Base-by-base conservation (phyloP, 2,113 vertebrate genomes). In the Donacobius atricapilla region DNA sequence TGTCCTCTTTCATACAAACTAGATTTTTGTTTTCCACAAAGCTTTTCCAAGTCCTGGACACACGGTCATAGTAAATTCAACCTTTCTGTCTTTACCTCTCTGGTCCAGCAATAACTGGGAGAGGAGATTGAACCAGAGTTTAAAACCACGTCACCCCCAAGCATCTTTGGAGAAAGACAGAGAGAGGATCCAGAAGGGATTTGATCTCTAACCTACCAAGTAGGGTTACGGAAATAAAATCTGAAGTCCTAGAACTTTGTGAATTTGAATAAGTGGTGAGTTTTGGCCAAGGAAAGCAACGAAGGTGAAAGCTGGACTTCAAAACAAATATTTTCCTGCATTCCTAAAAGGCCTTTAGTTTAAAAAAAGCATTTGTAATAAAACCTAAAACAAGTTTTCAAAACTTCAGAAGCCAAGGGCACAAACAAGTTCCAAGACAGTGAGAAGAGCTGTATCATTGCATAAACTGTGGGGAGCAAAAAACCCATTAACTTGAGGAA, bases 271-370 rank as follows among this genome's bases (percentile, higher is more conserved):
- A 96, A 96, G 63, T 48, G 44, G 83, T 17, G 24, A 93, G 56
- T 17, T 40, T 83, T 87, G 89, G 87, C 97, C 96, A 97, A 96
- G 77, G 81, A 96, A 96, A 97, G 93, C 94, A 97, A 65, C 0
- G 39, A 97, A 96, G 91, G 94, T 97, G 91, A 96, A 96, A 96
- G 91, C 72, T 87, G 91, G 83, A 89, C 93, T 95, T 97, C 95
- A 97, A 97, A 97, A 94, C 93, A 97, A 97, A 97, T 96, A 96
- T 97, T 96, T 95, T 97, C 95, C 83, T 87, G 90, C 95, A 97
- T 97, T 97, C 94, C 95, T 97, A 87, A 96, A 94, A 91, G 95
- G 92, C 96, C 82, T 97, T 95, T 86, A 75, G 54, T 96, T 96
- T 96, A n/a, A 87, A 90, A 91, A 96, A 97, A 87, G 81, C 87